Base-by-base conservation (phyloP, 2,888 invertebrate species). In the Rhamnusium bicolor region DNA sequence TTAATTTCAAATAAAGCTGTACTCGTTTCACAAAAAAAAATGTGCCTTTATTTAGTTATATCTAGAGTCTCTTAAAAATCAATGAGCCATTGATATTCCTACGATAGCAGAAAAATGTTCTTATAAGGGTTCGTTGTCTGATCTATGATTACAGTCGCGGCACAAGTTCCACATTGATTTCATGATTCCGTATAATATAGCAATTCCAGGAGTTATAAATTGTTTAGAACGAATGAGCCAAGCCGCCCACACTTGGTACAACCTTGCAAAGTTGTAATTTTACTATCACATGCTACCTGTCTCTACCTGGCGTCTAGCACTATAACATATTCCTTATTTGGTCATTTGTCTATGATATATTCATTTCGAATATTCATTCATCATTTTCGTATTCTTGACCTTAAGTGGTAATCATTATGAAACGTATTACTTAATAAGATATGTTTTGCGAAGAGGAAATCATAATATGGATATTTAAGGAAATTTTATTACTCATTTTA, bases 281-380 rank as follows among this genome's bases (percentile, higher is more conserved):
- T 77, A 75, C 78, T 79, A 76, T 76, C 76, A 72, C 79, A 70
- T 69, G 79, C 80, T 80, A 80, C 80, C 79, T 80, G 80, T 79
- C 79, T 80, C 77, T 75, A 71, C 63, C 75, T 74, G 80, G 77
- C 80, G 79, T 76, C 79, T 75, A 76, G 19, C 53, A 53, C 56
- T 16, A 12, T 29, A 32, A 19, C 53, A 21, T 46, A 29, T 46
- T 16, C 67, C 67, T 67, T 67, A 67, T 67, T 56, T 56, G 56
- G 67, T 67, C 16, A 67, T 67, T 67, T 67, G 56, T 56, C 67
- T 67, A 67, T 67, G 46, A 56, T 40, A 56, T 67, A 46, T 40
- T 29, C 56, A 32, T 19, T 56, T 40, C 24, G 51, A 65, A 29
- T 53, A 24, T 67, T 67, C 67, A 67, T 67, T 67, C 54, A 40